Evolutionary conservation across 2,888 invertebrate genomes (phyloP), one percentile per base, ranked within the genome.

Genomic region (Apamea anceps): DNA sequence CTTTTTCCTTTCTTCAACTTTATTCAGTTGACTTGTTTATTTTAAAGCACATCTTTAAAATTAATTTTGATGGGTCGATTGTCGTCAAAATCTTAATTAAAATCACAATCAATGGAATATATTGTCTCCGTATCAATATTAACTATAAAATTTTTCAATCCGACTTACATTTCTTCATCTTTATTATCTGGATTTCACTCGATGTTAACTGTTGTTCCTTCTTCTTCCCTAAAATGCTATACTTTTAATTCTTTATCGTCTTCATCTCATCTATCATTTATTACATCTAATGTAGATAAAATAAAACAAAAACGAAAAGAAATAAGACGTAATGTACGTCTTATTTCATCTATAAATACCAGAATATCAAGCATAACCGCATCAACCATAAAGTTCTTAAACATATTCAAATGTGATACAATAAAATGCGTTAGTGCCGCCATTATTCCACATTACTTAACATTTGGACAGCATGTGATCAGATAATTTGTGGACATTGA

Each of bases 391-490:
- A 54, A 42, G 45, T 45, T 32, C n/a, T 54, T 60, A 48, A 87
- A 80, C n/a, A 73, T 85, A 85, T 85, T 85, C 63, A 87, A 87
- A 85, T 87, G 70, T 63, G 54, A 80, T 73, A 68, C 85, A 85
- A 85, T 80, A 77, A 66, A 77, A 85, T 85, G 57, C 77, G 62
- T 63, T 62, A 75, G 28, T 75, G 68, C 54, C 28, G 62, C 68
- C 66, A 77, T 85, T 83, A 83, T 84, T 66, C 75, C 45, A 77
- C 32, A 83, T 85, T 75, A 87, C 75, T 86, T 88, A 80, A 87
- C 79, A 86, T 86, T 88, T 83, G 28, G 74, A 54, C 68, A 67
- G 88, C 85, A 88, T 88, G 86, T 85, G 88, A 85, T 85, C 85
- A 77, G 85, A 85, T 85, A 86, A 75, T 45, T 21, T 37, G 37